A percentile compares a stretch with the other conserved stretches of the same genome.
These are phyloP conservation scores for Coelopa frigida DNA, from an alignment of 1,140 invertebrate species.

Conservation along the genomic window DNA sequence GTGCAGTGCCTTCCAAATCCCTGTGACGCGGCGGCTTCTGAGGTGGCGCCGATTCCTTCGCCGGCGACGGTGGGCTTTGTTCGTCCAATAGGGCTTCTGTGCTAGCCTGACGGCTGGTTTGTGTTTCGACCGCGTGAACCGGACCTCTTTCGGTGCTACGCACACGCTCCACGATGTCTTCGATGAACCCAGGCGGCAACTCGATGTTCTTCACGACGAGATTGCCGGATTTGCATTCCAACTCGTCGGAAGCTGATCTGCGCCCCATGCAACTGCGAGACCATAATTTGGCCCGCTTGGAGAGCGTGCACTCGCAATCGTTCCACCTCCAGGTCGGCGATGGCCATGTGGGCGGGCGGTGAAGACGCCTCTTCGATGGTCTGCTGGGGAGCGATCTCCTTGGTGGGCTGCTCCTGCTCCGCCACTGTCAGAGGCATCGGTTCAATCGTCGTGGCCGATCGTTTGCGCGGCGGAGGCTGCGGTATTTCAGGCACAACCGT, in stretches of 20 bases:
- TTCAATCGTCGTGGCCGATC: conserved; percentile 30
- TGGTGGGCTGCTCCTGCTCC: neutral
- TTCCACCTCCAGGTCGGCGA: conserved; percentile 68
- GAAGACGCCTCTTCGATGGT: conserved; percentile 11
- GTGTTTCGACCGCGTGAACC: conserved; percentile 28
- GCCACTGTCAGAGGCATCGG: conserved; percentile 1
- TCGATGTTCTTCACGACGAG: conserved; percentile 58
- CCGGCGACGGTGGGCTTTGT: conserved; percentile 3
- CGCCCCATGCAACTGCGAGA: conserved; percentile 69
- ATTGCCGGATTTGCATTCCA: conserved; percentile 53
- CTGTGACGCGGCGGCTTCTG: conserved; percentile 33
- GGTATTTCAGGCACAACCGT: conserved; percentile 11
- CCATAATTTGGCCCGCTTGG: conserved; percentile 66
- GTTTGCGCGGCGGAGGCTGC: conserved; percentile 34
- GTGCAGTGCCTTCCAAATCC: conserved; percentile 35
- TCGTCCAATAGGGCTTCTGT: conserved; percentile 17
- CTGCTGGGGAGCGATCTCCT: conserved; percentile 5
- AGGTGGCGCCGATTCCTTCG: conserved; percentile 18
- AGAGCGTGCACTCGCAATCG: conserved; percentile 66
- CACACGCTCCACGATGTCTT: conserved; percentile 51
- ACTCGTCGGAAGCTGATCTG: conserved; percentile 52
- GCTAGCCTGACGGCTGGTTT: conserved; percentile 34
- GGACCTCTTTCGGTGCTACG: conserved; percentile 23
- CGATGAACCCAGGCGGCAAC: conserved; percentile 55
- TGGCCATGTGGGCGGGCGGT: conserved; percentile 46